Evolutionary conservation across 2,888 invertebrate species (phyloP).

Genomic region (Acronicta leporina): DNA sequence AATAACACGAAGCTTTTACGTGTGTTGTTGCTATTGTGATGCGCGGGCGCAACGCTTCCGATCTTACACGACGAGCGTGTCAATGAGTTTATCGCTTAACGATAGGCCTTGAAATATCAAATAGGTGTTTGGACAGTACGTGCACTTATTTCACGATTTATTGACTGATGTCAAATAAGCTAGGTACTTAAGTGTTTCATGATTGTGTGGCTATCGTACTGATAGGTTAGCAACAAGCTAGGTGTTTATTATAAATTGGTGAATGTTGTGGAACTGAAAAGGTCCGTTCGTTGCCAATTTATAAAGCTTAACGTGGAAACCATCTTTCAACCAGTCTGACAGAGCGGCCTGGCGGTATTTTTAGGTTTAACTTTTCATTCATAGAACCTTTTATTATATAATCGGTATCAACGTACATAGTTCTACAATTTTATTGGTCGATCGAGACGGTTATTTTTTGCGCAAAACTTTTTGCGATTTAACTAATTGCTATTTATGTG

Average conservation of each 20-base stretch:
- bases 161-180: conserved; percentile 19
- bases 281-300: no score
- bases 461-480: no score
- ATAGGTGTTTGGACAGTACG: conserved; percentile 59
- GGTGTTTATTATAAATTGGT: background rate
- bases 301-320: no score
- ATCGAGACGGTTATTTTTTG: no score
- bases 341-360: no score
- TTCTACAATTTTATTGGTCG: no score
- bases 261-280: no score
- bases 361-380: no score
- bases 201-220: background rate
- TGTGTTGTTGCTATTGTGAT: conserved; percentile 60
- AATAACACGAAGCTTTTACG: conserved; percentile 57
- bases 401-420: no score
- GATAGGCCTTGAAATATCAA: conserved; percentile 63
- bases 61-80: conserved; percentile 60
- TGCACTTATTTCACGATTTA: conserved; percentile 58
- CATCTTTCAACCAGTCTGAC: no score
- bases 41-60: conserved; percentile 59
- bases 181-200: background rate
- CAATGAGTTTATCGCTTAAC: conserved; percentile 66
- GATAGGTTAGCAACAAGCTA: conserved; percentile 1
- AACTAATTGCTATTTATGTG: no score
- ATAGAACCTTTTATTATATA: no score